Evolutionary conservation across 2,797 vertebrate genomes (phyloP), one percentile per base, ranked within the genome.

Genomic region (Trachops cirrhosus): DNA sequence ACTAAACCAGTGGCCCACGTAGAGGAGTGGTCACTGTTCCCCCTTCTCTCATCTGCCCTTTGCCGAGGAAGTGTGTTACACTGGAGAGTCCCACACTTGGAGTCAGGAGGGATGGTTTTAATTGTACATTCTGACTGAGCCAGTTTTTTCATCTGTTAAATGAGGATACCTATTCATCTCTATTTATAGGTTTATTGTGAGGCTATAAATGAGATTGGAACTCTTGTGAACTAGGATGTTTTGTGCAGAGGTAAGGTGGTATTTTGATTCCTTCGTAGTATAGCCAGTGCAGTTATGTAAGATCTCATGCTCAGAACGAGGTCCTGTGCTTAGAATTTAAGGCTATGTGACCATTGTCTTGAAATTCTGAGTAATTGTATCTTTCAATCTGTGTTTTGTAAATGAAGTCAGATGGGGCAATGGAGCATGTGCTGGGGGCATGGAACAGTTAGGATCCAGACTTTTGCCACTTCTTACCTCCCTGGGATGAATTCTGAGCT

Each of bases 131-230:
- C 84, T 67, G n/a, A 73, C 84, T 67, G n/a, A 73, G 39, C 90
- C 57, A 78, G 11, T 39, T 89, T 92, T 74, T 82, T 50, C 48
- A 57, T 46, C 54, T 91, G 52, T 74, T 44, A 89, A 88, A 39
- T 92, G 82, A 67, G 24, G 32, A 32, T 73, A 59, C 34, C 37
- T 75, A 22, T 37, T 80, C 15, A 32, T 70, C 39, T 82, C 57
- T 84, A 21, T 80, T 44, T 88, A 26, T 84, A 59, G 67, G 54
- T 82, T 96, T 96, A 54, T 77, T 52, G 37, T 86, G 62, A 85
- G 80, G 48, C 62, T 82, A 44, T 78, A 74, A 88, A 67, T 90
- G 77, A 95, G 18, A 19, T 7, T 44, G 73, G 32, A 87, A 46
- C 78, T 75, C 37, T 83, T 91, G 26, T 68, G 22, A 44, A 37